Evolutionary conservation across 2,113 vertebrate genomes (phyloP).

Genomic region (Aphyosemion australe): DNA sequence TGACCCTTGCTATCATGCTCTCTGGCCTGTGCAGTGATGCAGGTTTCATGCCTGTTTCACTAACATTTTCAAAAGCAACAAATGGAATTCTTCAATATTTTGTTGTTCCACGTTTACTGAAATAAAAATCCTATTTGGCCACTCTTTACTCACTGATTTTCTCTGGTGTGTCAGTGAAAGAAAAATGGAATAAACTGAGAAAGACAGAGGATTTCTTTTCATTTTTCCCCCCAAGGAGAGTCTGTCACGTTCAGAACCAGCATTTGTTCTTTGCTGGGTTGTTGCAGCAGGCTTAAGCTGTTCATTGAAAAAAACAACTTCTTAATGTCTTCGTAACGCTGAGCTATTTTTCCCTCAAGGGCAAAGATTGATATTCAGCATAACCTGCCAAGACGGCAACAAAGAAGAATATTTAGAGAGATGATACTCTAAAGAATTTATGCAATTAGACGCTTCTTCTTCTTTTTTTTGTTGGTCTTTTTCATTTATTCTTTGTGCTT

Average conservation of each 20-base stretch:
- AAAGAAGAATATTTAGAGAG: slow-evolving; percentile 60
- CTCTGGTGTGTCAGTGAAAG: background rate
- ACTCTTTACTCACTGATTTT: slow-evolving; percentile 14
- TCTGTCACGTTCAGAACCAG: slow-evolving; percentile 54
- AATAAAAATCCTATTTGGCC: slow-evolving; percentile 9
- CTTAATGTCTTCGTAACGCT: slow-evolving; percentile 73
- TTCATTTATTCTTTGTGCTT: slow-evolving; percentile 35
- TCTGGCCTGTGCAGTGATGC: slow-evolving; percentile 42
- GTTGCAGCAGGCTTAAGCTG: slow-evolving; percentile 58
- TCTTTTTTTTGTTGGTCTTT: background rate
- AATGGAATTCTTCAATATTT: background rate
- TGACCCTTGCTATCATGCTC: no score
- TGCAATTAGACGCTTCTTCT: slow-evolving; percentile 49
- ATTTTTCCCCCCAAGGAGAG: slow-evolving; percentile 32
- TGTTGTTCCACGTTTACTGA: background rate
- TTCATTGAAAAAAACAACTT: slow-evolving; percentile 73
- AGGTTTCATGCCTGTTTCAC: slow-evolving; percentile 41
- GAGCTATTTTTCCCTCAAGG: slow-evolving; percentile 61
- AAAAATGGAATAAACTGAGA: background rate
- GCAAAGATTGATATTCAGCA: slow-evolving; percentile 71
- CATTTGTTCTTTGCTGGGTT: slow-evolving; percentile 58
- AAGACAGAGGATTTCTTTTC: slow-evolving; percentile 37
- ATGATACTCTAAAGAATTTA: slow-evolving; percentile 65
- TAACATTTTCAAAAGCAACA: slow-evolving; percentile 23
- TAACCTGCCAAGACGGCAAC: slow-evolving; percentile 65